Evolutionary conservation across 2,888 invertebrate genomes (phyloP).

Genomic region (Rhodophaea formosa): DNA sequence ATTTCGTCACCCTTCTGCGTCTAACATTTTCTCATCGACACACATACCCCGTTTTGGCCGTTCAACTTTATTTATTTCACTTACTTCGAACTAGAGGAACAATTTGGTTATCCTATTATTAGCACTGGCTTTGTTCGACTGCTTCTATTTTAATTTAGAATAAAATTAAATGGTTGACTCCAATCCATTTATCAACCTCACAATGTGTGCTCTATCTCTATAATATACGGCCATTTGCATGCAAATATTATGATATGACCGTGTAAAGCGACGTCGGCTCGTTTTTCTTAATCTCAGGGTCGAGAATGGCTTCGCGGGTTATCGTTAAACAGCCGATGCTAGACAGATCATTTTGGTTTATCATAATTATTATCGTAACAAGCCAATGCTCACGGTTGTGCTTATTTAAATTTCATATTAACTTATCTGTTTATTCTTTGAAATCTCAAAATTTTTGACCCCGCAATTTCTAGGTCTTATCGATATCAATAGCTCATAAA

Average conservation of each 20-base stretch:
- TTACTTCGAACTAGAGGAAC: slow-evolving; percentile 20
- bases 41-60: slow-evolving; percentile 24
- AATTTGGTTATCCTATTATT: slow-evolving; percentile 7
- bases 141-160: slow-evolving; percentile 29
- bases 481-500: neutral
- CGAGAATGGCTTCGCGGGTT: slow-evolving; percentile 30
- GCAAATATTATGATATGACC: slow-evolving; percentile 47
- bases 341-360: slow-evolving; percentile 30
- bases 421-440: slow-evolving; percentile 16
- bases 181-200: slow-evolving; percentile 39
- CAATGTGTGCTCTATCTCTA: slow-evolving; percentile 43
- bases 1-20: slow-evolving; percentile 53
- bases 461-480: neutral
- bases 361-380: slow-evolving; percentile 29
- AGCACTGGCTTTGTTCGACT: slow-evolving; percentile 17
- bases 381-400: slow-evolving; percentile 15
- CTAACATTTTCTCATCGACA: slow-evolving; percentile 35
- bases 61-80: slow-evolving; percentile 27
- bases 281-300: slow-evolving; percentile 36
- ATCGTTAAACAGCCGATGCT: slow-evolving; percentile 26
- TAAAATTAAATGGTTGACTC: slow-evolving; percentile 33
- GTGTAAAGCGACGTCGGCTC: slow-evolving; percentile 38
- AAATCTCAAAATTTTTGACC: neutral
- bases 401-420: slow-evolving; percentile 14
- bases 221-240: slow-evolving; percentile 51